Evolutionary conservation across 2,888 invertebrate genomes (phyloP).

Genomic region (Scaptomyza reducta): DNA sequence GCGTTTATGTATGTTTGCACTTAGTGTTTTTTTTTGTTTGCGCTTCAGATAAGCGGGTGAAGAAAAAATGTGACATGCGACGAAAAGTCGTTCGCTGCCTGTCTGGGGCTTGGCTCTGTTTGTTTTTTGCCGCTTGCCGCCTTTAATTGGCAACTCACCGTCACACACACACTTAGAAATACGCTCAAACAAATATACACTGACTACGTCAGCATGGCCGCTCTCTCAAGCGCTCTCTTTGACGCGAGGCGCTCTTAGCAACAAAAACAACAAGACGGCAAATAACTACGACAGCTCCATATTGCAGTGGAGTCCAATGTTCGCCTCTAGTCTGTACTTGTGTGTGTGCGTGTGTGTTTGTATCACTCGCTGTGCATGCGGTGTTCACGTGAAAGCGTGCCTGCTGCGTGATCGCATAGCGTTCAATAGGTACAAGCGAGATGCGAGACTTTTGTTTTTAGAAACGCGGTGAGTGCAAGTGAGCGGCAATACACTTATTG

Average conservation of each 20-base stretch:
- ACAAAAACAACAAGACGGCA: conserved; percentile 38
- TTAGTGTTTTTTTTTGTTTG: conserved; percentile 44
- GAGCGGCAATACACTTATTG: conserved; percentile 60
- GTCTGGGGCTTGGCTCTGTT: conserved; percentile 66
- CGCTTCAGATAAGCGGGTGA: conserved; percentile 46
- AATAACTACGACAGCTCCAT: conserved; percentile 49
- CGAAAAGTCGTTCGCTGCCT: conserved; percentile 7
- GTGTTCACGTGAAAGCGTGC: conserved; percentile 92
- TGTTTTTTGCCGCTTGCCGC: conserved; percentile 37
- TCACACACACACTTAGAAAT: conserved; percentile 28
- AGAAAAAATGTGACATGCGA: conserved; percentile 57
- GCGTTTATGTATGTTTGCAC: conserved; percentile 4
- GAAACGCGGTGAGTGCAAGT: conserved; percentile 75
- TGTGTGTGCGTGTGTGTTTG: conserved; percentile 35
- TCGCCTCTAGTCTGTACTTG: conserved; percentile 43
- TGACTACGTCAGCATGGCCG: conserved; percentile 50
- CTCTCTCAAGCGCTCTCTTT: conserved; percentile 30
- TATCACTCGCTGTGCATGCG: conserved; percentile 83
- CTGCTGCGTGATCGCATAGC: conserved; percentile 83
- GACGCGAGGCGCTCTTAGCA: conserved; percentile 25
- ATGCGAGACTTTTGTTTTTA: conserved; percentile 83
- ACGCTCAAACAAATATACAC: conserved; percentile 50
- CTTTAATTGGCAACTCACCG: conserved; percentile 69
- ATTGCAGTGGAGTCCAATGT: conserved; percentile 69
- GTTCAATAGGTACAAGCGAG: conserved; percentile 73